Base-by-base conservation (phyloP, 2,888 invertebrate genomes). In the Torymus tubicola region DNA sequence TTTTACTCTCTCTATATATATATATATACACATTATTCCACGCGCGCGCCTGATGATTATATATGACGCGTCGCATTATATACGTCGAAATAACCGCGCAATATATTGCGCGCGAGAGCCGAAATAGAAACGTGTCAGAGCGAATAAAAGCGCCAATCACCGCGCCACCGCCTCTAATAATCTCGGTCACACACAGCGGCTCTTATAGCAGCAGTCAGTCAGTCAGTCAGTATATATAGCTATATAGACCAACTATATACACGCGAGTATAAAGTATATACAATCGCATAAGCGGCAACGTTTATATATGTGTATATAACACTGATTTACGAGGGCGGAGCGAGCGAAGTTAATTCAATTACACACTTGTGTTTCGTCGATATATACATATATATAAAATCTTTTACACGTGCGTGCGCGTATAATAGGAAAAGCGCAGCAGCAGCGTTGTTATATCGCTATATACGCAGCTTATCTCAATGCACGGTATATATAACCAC, bases 71-170 rank as follows among this genome's bases (percentile, higher is more conserved):
- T 42, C 8, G 10, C 8, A 42, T n/a, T n/a, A n/a, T n/a, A n/a
- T n/a, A n/a, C 8, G 1, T 42, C 5, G 42, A 1, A 1, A 24
- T 24, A 31, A 31, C 31, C 5, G 10, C 10, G 42, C 10, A 5
- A 31, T 31, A 10, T 60, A 42, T 63, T 55, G 11, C 11, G n/a
- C 21, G 61, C n/a, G 18, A 31, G 42, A 69, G 55, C 18, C 16
- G 57, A 73, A 73, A 73, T 73, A 73, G 63, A 64, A 72, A 24
- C 69, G 58, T 69, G 69, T 42, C 69, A 69, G 18, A 5, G 42
- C 58, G 69, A 69, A 60, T 52, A 60, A 60, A 60, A 71, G 60
- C 50, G 60, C 50, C 70, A 71, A 71, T 71, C 70, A 57, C 58
- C 57, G 2, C 16, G 2, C 16, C 18, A 50, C 60, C 12, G 60